These are phyloP conservation scores for Unio delphinus DNA, from an alignment of 2,888 invertebrate genomes.

Conservation along the genomic window DNA sequence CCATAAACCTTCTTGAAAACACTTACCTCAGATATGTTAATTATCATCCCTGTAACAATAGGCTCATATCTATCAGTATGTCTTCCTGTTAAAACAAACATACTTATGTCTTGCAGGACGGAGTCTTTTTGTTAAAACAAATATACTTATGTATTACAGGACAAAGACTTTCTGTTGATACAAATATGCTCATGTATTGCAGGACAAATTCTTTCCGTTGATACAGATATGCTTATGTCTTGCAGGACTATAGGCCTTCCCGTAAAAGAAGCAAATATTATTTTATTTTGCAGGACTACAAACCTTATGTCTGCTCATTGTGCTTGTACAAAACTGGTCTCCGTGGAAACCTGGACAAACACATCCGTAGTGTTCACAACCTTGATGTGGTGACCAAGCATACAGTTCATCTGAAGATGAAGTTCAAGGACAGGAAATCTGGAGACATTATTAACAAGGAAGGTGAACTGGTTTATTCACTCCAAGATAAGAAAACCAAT, in stretches of 20 bases:
- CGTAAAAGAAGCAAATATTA: background rate
- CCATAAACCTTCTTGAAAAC: no score
- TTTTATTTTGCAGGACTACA: constrained; percentile 16
- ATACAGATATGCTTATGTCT: no score
- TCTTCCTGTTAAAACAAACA: no score
- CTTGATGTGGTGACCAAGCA: constrained; percentile 28
- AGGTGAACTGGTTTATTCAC: constrained; percentile 10
- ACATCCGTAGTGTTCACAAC: constrained; percentile 26
- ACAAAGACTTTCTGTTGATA: no score
- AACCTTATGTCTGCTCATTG: constrained; percentile 22
- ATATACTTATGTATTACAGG: no score
- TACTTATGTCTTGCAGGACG: no score
- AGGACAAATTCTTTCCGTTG: no score
- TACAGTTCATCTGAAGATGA: constrained; percentile 22
- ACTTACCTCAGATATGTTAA: no score
- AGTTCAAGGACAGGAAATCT: constrained; percentile 17
- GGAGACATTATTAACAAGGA: constrained; percentile 25
- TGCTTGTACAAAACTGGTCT: constrained; percentile 27
- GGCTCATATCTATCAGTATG: no score
- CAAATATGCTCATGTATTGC: no score
- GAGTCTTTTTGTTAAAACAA: no score
- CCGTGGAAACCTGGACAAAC: constrained; percentile 33
- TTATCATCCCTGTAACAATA: no score
- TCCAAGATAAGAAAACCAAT: background rate
- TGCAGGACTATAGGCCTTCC: background rate